Conservation (phyloP, 2,888 invertebrate species). For the Hirtodrosophila cameraria region DNA sequence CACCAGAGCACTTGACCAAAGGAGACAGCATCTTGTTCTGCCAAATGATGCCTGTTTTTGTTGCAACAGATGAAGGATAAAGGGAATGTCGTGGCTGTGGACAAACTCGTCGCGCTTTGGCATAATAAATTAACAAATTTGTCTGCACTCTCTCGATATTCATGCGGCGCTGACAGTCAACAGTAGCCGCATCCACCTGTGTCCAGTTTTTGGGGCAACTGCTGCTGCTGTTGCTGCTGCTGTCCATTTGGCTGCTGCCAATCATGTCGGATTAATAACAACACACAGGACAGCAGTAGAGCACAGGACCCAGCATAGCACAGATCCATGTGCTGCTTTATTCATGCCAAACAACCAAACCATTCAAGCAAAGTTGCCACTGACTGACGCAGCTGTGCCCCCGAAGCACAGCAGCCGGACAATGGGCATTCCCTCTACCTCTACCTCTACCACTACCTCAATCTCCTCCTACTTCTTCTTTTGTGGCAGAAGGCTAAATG, state of each 20-base stretch:
- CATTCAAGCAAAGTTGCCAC: slow-evolving; percentile 64
- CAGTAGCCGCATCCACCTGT: slow-evolving; percentile 68
- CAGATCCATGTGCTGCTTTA: slow-evolving; percentile 54
- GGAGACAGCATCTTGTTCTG: slow-evolving; percentile 53
- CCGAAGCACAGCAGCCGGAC: no score
- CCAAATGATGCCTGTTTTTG: slow-evolving; percentile 67
- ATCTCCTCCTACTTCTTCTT: slow-evolving; percentile 1
- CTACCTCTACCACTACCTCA: neutral
- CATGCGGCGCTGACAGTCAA: slow-evolving; percentile 69
- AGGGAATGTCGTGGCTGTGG: slow-evolving; percentile 18
- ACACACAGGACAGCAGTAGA: no score
- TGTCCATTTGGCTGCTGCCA: slow-evolving; percentile 82
- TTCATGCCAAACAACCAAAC: slow-evolving; percentile 63
- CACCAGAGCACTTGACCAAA: slow-evolving; percentile 64
- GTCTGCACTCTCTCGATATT: slow-evolving; percentile 72
- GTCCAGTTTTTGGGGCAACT: slow-evolving; percentile 50
- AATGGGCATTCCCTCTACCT: slow-evolving; percentile 19
- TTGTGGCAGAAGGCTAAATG: slow-evolving; percentile 66
- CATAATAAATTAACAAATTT: slow-evolving; percentile 80
- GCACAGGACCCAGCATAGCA: slow-evolving; percentile 6
- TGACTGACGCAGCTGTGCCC: slow-evolving; percentile 62
- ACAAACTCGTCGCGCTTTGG: slow-evolving; percentile 54
- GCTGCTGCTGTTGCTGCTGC: slow-evolving; percentile 30
- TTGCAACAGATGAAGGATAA: neutral
- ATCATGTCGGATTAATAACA: slow-evolving; percentile 82